Base-by-base conservation (phyloP, 2,113 vertebrate species). In the Anolis sagrei region DNA sequence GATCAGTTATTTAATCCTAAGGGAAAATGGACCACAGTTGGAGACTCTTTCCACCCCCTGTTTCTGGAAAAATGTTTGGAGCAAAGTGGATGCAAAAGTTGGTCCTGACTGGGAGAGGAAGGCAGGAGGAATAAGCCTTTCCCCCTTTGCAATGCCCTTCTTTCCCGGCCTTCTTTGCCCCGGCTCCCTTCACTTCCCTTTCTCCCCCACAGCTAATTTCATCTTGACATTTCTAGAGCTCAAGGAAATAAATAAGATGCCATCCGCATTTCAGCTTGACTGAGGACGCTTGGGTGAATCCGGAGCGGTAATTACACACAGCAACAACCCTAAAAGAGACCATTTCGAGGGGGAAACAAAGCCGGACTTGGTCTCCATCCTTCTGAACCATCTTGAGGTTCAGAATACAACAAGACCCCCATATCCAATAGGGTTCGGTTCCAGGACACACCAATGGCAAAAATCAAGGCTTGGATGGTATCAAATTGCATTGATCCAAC, bases 121-220 rank as follows among this genome's bases (percentile, higher is more conserved):
- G 34, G 21, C 23, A 48, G 7, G 27, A 8, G 23, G 70, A 8
- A 16, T 18, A 58, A 18, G 2, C 16, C 1, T 11, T 13, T 9
- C 29, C 29, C 48, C 4, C 48, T 54, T 23, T 23, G n/a, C 25
- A 39, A 58, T 58, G 36, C 2, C 34, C 32, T 49, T 34, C 61
- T 29, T 34, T 72, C 27, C 36, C 82, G 62, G 1, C 18, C 25
- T 83, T 76, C 64, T 51, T 86, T 7, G 2, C 8, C 76, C 27
- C 16, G 58, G 54, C 25, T 66, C 62, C 86, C 81, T 84, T 81
- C 44, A 5, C 36, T 32, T 76, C 80, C 51, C 34, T 68, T 39
- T 68, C 76, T 73, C n/a, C 64, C 32, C n/a, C 79, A 36, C 86
- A 75, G 58, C 69, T 84, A 66, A 83, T 39, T 94, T 87, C 82